Evolutionary conservation across 2,888 invertebrate species (phyloP).

Genomic region (Perizoma flavofasciatum): DNA sequence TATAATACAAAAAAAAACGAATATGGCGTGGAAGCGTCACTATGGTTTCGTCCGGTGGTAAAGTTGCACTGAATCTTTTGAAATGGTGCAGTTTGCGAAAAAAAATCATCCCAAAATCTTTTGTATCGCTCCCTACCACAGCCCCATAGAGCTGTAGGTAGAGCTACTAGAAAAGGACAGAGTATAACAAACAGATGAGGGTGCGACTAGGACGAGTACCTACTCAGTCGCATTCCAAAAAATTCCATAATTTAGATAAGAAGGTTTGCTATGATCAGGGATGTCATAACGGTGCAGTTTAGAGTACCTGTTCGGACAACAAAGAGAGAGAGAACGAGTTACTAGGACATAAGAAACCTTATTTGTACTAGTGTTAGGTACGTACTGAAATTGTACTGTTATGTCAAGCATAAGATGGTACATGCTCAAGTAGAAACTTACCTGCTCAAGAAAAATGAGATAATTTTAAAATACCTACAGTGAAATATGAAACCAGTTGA

Average conservation of each 20-base stretch:
- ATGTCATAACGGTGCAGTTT: constrained; percentile 42
- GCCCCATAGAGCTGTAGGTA: constrained; percentile 71
- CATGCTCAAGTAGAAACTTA: constrained; percentile 1
- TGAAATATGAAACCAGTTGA: constrained; percentile 7
- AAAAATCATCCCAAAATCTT: constrained; percentile 81
- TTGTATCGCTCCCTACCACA: constrained; percentile 74
- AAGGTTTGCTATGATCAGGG: constrained; percentile 82
- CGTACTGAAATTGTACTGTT: not conserved
- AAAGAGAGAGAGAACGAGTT: not conserved
- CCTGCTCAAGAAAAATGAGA: not conserved
- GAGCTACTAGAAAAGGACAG: constrained; percentile 58
- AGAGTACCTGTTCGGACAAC: not conserved
- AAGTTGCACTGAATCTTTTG: constrained; percentile 63
- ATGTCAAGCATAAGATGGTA: not conserved
- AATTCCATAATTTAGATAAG: constrained; percentile 83
- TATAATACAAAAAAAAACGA: constrained; percentile 25
- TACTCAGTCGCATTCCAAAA: constrained; percentile 77
- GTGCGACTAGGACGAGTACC: constrained; percentile 58
- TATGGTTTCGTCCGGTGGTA: constrained; percentile 24
- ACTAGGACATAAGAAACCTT: no score
- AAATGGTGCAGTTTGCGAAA: constrained; percentile 79
- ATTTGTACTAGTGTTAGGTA: no score
- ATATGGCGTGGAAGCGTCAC: constrained; percentile 31
- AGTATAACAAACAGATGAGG: constrained; percentile 41
- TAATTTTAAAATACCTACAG: not conserved